Percentiles rank a stretch among this genome's conserved stretches.
Evolutionary conservation across 2,888 invertebrate genomes (phyloP).

Genomic region (Archips xylosteana): DNA sequence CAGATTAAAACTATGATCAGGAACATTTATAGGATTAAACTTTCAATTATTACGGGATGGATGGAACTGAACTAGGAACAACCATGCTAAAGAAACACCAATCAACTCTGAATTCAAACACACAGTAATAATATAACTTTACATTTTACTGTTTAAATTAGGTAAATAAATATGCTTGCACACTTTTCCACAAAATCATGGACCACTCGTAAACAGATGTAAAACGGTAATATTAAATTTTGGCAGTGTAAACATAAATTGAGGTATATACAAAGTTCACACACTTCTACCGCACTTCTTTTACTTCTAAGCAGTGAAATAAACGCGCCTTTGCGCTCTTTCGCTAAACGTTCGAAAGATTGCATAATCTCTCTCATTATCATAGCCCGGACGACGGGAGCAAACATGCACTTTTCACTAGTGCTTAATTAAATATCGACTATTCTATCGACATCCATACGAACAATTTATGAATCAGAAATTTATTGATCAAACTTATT

Average conservation of each 20-base stretch:
- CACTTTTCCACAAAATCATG: background rate
- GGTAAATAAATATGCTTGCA: background rate
- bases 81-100: constrained; percentile 12
- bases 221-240: background rate
- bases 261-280: constrained; percentile 4
- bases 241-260: constrained; percentile 25
- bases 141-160: constrained; percentile 6
- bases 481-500: too few relatives aligned
- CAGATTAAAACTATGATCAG: constrained; percentile 68
- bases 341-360: background rate
- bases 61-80: constrained; percentile 37
- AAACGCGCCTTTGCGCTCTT: background rate
- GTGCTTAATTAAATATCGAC: too few relatives aligned
- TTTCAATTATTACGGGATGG: constrained; percentile 58
- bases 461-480: too few relatives aligned
- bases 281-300: too few relatives aligned
- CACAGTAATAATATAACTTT: constrained; percentile 1
- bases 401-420: too few relatives aligned
- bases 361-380: background rate
- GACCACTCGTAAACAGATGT: background rate
- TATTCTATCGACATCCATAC: too few relatives aligned
- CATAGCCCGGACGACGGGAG: too few relatives aligned
- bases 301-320: background rate
- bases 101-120: constrained; percentile 23
- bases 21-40: constrained; percentile 67